Percentiles rank a stretch among this genome's conserved stretches.
Evolutionary conservation across 2,888 invertebrate genomes (phyloP).

Genomic region (Nephrotoma guestfalica): DNA sequence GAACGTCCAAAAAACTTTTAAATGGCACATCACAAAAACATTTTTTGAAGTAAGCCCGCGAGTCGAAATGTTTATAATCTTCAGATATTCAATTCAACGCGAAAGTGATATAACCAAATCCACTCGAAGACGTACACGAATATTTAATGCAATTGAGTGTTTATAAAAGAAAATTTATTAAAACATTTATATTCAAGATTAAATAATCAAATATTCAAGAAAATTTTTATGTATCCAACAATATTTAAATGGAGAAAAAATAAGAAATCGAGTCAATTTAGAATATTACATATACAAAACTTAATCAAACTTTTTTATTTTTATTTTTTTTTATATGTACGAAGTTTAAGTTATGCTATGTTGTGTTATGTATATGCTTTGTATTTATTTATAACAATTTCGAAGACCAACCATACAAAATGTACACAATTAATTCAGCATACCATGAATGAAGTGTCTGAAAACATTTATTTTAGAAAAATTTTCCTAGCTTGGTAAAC

Average conservation of each 20-base stretch:
- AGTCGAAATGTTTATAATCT: too few relatives aligned
- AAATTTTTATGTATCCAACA: background rate
- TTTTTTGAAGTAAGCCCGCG: too few relatives aligned
- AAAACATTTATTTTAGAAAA: background rate
- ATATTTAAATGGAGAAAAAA: background rate
- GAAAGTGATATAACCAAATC: too few relatives aligned
- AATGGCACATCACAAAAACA: too few relatives aligned
- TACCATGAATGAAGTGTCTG: background rate
- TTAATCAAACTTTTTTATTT: background rate
- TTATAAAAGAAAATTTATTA: background rate
- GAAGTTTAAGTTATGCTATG: background rate
- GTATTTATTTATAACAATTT: background rate
- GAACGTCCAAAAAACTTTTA: too few relatives aligned
- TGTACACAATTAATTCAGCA: background rate
- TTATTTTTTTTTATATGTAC: background rate
- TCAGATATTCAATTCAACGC: too few relatives aligned
- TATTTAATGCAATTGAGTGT: background rate
- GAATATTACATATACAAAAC: background rate
- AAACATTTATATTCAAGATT: background rate
- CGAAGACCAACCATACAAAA: background rate
- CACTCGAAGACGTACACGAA: too few relatives aligned
- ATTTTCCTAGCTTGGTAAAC: background rate
- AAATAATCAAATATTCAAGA: background rate
- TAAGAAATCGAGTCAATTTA: background rate
- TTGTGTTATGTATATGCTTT: background rate